Evolutionary conservation across 2,113 vertebrate species (phyloP), one percentile per base, ranked within the genome.

Genomic region (Protomyctophum bolini): DNA sequence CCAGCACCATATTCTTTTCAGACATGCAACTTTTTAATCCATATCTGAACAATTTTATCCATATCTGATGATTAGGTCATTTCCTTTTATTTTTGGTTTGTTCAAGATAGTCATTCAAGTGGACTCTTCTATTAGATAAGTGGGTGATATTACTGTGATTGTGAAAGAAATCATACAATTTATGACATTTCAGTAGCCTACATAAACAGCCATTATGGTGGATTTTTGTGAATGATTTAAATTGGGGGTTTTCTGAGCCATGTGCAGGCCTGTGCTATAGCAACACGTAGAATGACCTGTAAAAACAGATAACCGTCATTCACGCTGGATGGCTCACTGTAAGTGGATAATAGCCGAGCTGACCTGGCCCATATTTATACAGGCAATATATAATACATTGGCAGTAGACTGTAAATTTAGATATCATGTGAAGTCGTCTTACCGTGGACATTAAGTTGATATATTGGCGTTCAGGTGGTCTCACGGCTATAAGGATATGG

Each of bases 361-460:
- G 81, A 82, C 60, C 76, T 60, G 66, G 62, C 21, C 75, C 73
- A 68, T 83, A 87, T 86, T 89, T 83, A 79, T 67, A 70, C 70
- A 80, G 66, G 15, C 58, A 48, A 70, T 61, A 62, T 46, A 55
- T 72, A 84, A 70, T 49, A 72, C 77, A 75, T 75, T 74, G 76
- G 62, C 75, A 84, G 87, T 59, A 62, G 71, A 73, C 73, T 80
- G 85, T 84, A 90, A 73, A 89, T 88, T 79, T 75, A 84, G 79
- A 81, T 84, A 81, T 81, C 84, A 87, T 54, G 75, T 82, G 77
- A 82, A 88, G 83, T 80, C 60, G 52, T 87, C 84, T 88, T 86
- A 84, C 85, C 61, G 80, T 72, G 85, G 80, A 89, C 85, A 86
- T 86, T 88, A 87, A 84, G 83, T 79, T 88, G 83, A 89, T 81